A percentile compares a stretch with the other conserved stretches of the same genome.
Conservation (phyloP, 2,113 vertebrate species). For the Andinoacara biseriatus region DNA sequence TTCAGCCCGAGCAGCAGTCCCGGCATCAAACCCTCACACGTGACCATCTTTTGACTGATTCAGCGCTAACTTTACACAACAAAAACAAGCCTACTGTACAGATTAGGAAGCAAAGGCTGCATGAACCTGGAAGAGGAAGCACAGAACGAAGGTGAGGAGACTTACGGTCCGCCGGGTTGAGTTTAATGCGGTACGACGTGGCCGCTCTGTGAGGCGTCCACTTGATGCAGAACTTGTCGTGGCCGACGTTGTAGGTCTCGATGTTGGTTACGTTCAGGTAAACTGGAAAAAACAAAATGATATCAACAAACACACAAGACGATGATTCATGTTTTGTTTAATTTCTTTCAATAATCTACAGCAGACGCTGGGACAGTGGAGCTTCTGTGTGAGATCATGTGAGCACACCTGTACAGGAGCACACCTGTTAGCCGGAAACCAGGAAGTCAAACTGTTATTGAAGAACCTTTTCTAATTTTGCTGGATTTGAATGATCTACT, state of each 20-base stretch:
- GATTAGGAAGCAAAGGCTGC: too few species aligned
- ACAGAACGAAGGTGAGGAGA: neutral
- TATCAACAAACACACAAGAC: rapidly evolving
- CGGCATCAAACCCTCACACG: too few species aligned
- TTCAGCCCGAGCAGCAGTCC: too few species aligned
- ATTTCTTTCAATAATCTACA: neutral
- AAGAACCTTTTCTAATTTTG: too few species aligned
- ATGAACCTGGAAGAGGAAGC: neutral
- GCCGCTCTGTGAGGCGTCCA: constrained; percentile 91
- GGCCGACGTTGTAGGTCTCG: constrained; percentile 85
- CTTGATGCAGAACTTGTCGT: constrained; percentile 90
- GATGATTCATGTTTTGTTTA: neutral
- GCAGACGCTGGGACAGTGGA: neutral
- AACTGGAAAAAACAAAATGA: constrained; percentile 73
- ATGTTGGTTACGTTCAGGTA: constrained; percentile 94
- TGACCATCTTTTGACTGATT: neutral
- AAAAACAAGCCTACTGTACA: neutral
- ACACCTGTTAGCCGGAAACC: neutral
- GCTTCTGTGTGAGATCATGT: neutral
- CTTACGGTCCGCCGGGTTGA: constrained; percentile 88
- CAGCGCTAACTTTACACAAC: neutral
- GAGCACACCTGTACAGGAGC: neutral
- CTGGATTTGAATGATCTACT: too few species aligned
- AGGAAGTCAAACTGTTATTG: neutral
- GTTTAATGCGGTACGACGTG: constrained; percentile 93